Base-by-base conservation (phyloP, 1,140 invertebrate genomes). In the Euura saliciscinereae region DNA sequence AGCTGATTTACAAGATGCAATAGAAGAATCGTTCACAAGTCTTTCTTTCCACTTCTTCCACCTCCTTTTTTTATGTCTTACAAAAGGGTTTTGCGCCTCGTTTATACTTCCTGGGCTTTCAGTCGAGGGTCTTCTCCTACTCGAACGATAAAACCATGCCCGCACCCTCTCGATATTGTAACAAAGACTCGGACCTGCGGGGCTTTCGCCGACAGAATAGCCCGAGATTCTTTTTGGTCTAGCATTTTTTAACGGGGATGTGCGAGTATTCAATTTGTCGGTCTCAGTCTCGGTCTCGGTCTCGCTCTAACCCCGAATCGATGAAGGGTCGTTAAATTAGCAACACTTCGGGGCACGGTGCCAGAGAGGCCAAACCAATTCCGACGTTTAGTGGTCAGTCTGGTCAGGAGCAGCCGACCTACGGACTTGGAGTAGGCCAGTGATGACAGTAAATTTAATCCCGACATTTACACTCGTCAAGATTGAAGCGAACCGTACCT, bases 291-390 rank as follows among this genome's bases (percentile, higher is more conserved):
- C n/a, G n/a, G n/a, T n/a, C n/a, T 59, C 13, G 51, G 10, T 59
- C 51, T 28, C 28, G 28, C 28, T 28, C 28, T 28, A 28, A 1
- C 28, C 28, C 28, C 28, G 28, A 28, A 28, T 28, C 8, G 13
- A 59, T n/a, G 51, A 59, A 59, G 51, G 51, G 51, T 59, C 13
- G 51, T 59, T n/a, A 59, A 59, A 59, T 59, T 59, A 59, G 51
- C 13, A 59, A 8, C 51, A n/a, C 51, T 59, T n/a, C 13, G 6
- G 51, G 13, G 51, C 13, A 59, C 13, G 13, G 51, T n/a, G 51
- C 51, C 13, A 6, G 8, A 6, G 51, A 11, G 51, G 51, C 51
- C 28, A n/a, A 59, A 59, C 51, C 13, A 59, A 59, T 59, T 11
- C 51, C 13, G 51, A 59, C 51, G 13, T 59, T 59, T 59, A 59